These are phyloP conservation scores for Anomalospiza imberbis DNA, from an alignment of 2,797 vertebrate species.

Conservation along the genomic window DNA sequence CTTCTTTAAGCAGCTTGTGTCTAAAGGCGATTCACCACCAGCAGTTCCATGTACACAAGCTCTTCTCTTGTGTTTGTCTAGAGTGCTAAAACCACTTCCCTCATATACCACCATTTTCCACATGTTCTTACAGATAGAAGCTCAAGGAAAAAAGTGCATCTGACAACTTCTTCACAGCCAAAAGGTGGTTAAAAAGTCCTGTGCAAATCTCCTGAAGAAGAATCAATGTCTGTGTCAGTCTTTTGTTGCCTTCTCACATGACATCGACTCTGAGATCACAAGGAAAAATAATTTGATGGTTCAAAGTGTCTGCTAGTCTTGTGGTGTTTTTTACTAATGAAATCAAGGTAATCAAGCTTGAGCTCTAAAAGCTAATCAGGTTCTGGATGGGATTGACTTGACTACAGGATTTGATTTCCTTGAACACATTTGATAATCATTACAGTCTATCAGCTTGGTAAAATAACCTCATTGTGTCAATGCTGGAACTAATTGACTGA, in stretches of 20 bases:
- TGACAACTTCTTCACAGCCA: background rate
- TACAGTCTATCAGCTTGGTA: background rate
- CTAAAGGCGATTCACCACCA: background rate
- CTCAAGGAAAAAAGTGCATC: background rate
- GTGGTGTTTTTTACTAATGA: background rate
- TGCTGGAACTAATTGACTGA: background rate
- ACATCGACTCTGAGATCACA: background rate
- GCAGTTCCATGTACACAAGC: background rate
- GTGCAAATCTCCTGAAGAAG: background rate
- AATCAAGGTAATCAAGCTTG: background rate
- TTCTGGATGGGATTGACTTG: background rate
- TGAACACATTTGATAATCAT: background rate
- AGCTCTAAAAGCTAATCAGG: background rate
- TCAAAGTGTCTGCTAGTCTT: background rate
- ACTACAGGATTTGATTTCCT: background rate
- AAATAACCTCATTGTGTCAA: slow-evolving; percentile 20
- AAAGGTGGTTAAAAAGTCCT: background rate
- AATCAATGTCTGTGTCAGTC: background rate
- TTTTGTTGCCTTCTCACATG: background rate
- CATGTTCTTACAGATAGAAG: background rate
- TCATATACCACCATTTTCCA: background rate
- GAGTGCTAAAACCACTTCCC: background rate
- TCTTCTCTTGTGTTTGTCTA: background rate
- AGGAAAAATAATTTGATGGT: background rate
- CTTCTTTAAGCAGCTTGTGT: background rate